Evolutionary conservation across 2,888 invertebrate species (phyloP).

Genomic region (Flexamia atlantica): DNA sequence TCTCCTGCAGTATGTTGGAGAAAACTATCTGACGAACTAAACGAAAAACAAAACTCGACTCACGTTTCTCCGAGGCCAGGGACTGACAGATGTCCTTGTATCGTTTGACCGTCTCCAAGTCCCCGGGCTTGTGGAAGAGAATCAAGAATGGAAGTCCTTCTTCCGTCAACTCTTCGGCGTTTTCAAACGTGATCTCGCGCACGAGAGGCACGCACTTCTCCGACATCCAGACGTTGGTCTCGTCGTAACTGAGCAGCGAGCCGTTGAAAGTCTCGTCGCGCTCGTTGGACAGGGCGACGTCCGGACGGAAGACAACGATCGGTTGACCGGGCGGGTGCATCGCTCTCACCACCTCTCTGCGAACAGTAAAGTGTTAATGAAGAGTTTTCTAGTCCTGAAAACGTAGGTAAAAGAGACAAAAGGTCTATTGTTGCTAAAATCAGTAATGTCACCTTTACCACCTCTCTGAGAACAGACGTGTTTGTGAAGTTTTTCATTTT

Average conservation of each 20-base stretch:
- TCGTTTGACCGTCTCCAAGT: slow-evolving; percentile 90
- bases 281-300: slow-evolving; percentile 87
- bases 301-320: slow-evolving; percentile 90
- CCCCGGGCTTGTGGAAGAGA: slow-evolving; percentile 94
- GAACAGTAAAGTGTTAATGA: no score
- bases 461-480: no score
- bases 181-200: slow-evolving; percentile 99
- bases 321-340: slow-evolving; percentile 94
- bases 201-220: slow-evolving; percentile 98
- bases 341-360: slow-evolving; percentile 87
- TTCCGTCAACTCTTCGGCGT: slow-evolving; percentile 99
- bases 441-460: no score
- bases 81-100: slow-evolving; percentile 89
- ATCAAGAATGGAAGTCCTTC: slow-evolving; percentile 99
- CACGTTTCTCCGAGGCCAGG: slow-evolving; percentile 94
- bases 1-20: no score
- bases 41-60: slow-evolving; percentile 75
- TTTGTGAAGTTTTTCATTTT: no score
- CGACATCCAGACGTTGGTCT: slow-evolving; percentile 91
- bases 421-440: no score
- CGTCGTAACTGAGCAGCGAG: slow-evolving; percentile 86
- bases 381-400: no score
- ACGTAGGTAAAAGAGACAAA: no score
- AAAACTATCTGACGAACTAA: no score
- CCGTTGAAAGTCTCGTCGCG: slow-evolving; percentile 91